Base-by-base conservation (phyloP, 1,140 invertebrate species). In the Gyrodactylus bullatarudis region DNA sequence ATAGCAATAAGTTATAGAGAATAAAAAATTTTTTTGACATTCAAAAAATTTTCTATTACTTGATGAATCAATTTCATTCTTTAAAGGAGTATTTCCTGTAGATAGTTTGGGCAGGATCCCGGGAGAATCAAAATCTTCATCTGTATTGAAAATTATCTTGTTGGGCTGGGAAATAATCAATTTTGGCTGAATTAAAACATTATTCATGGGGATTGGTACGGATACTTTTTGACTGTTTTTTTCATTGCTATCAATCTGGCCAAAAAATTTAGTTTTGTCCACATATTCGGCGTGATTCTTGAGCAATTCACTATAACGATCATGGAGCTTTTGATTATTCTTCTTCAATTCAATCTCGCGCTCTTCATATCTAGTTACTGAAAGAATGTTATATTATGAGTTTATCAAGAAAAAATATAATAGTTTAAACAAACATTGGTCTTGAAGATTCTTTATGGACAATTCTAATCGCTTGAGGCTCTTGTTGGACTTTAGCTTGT, bases 241-340 rank as follows among this genome's bases (percentile, higher is more conserved):
- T 54, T n/a, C 34, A 54, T 54, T n/a, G 34, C 8, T 8, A 16
- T 16, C 34, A 54, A 54, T 54, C 8, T n/a, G 8, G 34, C n/a
- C n/a, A 8, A 54, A 16, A 16, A n/a, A 54, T n/a, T 54, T 73
- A 23, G 27, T 0, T 27, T 68, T 73, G 8, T 73, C 26, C 16
- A 73, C 23, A 73, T 27, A 73, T 16, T 73, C 72, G 23, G 72
- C 27, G 23, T 73, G 72, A 22, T 34, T 73, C 23, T 73, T 73
- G 20, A 73, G 20, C 75, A 79, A 75, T 75, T 93, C 89, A 23
- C 89, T 92, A 77, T 92, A 93, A 72, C 86, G 79, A 74, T 87
- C 86, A 77, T 88, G 86, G 1, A 88, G 78, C 74, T 87, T 86
- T 20, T 84, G 82, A 78, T 86, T 87, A 76, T 88, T 87, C 72